Percentiles rank a stretch among this genome's conserved stretches.
phyloP scores from a whole-genome alignment of 2,113 vertebrate genomes.

The Genyomyrus donnyi region DNA sequence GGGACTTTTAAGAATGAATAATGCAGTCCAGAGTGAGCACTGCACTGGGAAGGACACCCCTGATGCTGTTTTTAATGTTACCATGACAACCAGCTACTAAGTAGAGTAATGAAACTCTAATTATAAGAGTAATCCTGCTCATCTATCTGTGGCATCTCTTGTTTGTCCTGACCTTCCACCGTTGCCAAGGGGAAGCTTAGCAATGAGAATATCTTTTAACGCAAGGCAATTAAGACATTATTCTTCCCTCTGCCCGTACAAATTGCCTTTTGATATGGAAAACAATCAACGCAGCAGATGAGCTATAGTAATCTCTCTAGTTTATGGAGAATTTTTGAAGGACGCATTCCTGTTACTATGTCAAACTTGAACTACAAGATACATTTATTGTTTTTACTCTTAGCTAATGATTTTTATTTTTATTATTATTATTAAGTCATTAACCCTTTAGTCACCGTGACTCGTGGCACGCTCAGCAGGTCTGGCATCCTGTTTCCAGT shows the following conservation, averaged over 20 bases:
- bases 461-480: not conserved
- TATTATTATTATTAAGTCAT: not conserved
- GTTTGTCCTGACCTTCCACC: conserved; percentile 16
- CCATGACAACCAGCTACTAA: conserved; percentile 12
- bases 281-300: too few relatives aligned
- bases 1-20: conserved; percentile 1
- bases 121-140: conserved; percentile 3
- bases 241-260: not conserved
- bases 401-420: not conserved
- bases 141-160: not conserved
- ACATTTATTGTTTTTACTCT: not conserved
- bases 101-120: conserved; percentile 16
- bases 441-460: not conserved
- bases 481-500: not conserved
- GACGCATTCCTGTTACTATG: not conserved
- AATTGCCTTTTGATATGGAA: conserved; percentile 5
- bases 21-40: not conserved
- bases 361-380: not conserved
- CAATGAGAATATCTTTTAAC: conserved; percentile 16
- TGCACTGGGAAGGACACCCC: not conserved
- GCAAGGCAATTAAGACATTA: not conserved
- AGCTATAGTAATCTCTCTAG: not conserved
- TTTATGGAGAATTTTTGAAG: not conserved
- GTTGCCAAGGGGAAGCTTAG: conserved; percentile 20
- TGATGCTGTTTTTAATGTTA: not conserved